Evolutionary conservation across 2,113 vertebrate genomes (phyloP).

Genomic region (Salvator merianae): DNA sequence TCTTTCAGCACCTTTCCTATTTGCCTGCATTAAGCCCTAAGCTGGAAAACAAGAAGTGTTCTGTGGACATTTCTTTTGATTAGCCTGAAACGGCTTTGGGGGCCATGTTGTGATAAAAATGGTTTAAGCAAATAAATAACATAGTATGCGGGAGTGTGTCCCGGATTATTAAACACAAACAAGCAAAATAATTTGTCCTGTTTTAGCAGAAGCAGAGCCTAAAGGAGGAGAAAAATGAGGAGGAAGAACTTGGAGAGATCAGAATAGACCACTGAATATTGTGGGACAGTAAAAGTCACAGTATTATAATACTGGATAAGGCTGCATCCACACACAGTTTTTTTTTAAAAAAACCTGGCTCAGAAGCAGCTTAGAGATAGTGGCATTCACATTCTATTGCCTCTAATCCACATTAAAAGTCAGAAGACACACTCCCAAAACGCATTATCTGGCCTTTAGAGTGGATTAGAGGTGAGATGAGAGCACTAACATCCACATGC

Average conservation of each 20-base stretch:
- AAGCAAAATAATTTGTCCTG: background rate
- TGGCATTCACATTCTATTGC: no score
- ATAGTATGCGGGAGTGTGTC: background rate
- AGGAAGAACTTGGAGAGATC: background rate
- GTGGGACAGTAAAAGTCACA: background rate
- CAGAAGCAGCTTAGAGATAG: no score
- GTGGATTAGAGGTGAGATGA: no score
- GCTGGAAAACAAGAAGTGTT: background rate
- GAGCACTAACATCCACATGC: no score
- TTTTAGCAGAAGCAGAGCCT: background rate
- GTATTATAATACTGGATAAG: background rate
- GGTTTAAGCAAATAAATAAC: background rate
- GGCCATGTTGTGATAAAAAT: background rate
- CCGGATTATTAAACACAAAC: no score
- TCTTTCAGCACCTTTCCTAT: background rate
- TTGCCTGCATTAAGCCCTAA: background rate
- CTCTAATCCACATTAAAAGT: no score
- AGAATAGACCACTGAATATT: background rate
- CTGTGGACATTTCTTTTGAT: background rate
- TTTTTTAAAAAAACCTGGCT: no score
- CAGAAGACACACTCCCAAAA: no score
- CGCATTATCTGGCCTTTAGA: no score
- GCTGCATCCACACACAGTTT: no score
- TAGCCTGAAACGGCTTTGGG: background rate
- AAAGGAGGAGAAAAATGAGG: background rate